These are phyloP conservation scores for Anguilla anguilla DNA, from an alignment of 2,797 vertebrate genomes.

Conservation along the genomic window DNA sequence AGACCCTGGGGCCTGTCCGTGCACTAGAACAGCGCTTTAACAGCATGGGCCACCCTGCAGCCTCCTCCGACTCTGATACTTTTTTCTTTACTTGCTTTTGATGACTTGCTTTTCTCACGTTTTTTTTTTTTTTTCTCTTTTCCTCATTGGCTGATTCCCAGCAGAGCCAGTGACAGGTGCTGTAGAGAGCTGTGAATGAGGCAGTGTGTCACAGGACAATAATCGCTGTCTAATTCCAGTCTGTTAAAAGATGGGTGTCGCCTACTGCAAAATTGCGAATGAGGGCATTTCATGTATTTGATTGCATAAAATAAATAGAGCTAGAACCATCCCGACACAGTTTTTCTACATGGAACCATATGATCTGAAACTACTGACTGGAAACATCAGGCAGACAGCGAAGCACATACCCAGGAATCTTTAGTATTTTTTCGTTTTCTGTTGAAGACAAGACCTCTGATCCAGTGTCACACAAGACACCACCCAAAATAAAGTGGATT, in stretches of 20 bases:
- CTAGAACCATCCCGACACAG: background rate
- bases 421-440: no score
- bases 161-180: background rate
- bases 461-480: background rate
- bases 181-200: constrained; percentile 3
- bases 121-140: background rate
- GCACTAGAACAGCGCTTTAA: background rate
- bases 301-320: background rate
- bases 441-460: background rate
- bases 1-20: background rate
- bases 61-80: background rate
- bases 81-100: background rate
- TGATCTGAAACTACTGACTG: background rate
- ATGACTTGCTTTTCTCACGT: background rate
- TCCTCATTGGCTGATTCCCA: background rate
- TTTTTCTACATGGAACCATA: background rate
- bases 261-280: no score
- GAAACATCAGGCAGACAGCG: no score
- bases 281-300: no score
- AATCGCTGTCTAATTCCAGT: constrained; percentile 1
- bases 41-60: no score
- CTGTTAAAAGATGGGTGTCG: background rate
- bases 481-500: background rate
- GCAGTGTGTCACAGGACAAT: background rate
- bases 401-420: background rate